Evolutionary conservation across 1,140 invertebrate genomes (phyloP), one percentile per base, ranked within the genome.

Genomic region (Ips nitidus): DNA sequence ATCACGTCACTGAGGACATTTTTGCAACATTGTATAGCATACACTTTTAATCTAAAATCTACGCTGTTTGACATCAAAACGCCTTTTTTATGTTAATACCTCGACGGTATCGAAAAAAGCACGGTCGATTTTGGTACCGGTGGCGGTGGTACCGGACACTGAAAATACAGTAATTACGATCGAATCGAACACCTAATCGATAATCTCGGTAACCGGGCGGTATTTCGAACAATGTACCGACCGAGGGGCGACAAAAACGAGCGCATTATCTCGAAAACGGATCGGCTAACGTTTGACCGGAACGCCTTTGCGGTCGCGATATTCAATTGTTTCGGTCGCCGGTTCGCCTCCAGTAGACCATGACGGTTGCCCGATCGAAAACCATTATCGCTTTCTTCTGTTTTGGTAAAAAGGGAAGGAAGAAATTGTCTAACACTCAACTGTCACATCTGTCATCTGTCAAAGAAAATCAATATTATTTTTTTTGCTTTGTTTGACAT

Each of bases 291-390:
- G 38, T n/a, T 53, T 64, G 66, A 69, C 57, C 65, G 65, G 65
- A 66, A 66, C 65, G 65, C 65, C 55, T 66, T 66, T 66, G 55
- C 55, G 55, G 65, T 58, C 56, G 41, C 42, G 55, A 66, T 58
- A 59, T 58, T 66, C 56, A 58, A 66, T 58, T 66, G 55, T 58
- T 66, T 66, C 45, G 52, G 63, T 8, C 63, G 63, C 39, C 53
- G 63, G 41, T 66, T 56, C 65, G 65, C 56, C 53, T 66, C 55
- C 65, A 59, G 65, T 66, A 66, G 65, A 56, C 65, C 65, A 52
- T 66, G 65, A 66, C 65, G 65, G 65, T 66, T 66, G 65, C 41
- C 65, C 65, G 65, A 66, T 66, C 65, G 56, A 50, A 58, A 66
- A 50, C 55, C 55, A 66, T 66, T 66, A 66, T 65, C 50, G n/a